These are phyloP conservation scores for Hydra vulgaris DNA, from an alignment of 30 jellyfish, hydroid and myxozoan species.

Conservation along the genomic window DNA sequence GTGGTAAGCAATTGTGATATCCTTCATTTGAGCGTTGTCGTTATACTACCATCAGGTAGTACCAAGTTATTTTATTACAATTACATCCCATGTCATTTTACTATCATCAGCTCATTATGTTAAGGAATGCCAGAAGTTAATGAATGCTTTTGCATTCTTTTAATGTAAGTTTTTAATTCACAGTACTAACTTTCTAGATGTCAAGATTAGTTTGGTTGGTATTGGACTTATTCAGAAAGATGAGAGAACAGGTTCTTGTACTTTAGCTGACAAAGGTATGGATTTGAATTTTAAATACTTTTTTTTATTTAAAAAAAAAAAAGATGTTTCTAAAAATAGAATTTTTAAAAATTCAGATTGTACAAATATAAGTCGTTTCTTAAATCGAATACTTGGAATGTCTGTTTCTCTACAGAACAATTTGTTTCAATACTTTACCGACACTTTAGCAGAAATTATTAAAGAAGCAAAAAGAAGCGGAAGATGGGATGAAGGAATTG, in stretches of 20 bases:
- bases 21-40: no score
- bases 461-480: slow-evolving; percentile 89
- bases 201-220: slow-evolving; percentile 57
- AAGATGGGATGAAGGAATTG: slow-evolving; percentile 92
- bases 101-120: no score
- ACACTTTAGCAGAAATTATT: slow-evolving; percentile 56
- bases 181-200: slow-evolving; percentile 20
- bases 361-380: slow-evolving; percentile 66
- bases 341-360: slow-evolving; percentile 35
- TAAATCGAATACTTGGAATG: slow-evolving; percentile 86
- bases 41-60: no score
- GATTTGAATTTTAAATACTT: no score
- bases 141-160: no score
- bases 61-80: no score
- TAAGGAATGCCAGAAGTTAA: no score
- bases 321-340: no score
- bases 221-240: slow-evolving; percentile 69
- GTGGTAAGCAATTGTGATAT: no score
- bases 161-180: no score
- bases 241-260: slow-evolving; percentile 28
- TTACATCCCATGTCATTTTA: no score
- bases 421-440: slow-evolving; percentile 64
- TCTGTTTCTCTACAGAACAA: slow-evolving; percentile 76
- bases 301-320: no score
- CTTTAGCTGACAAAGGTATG: slow-evolving; percentile 86